Evolutionary conservation across 2,797 vertebrate genomes (phyloP).

Genomic region (Urocyon cinereoargenteus): DNA sequence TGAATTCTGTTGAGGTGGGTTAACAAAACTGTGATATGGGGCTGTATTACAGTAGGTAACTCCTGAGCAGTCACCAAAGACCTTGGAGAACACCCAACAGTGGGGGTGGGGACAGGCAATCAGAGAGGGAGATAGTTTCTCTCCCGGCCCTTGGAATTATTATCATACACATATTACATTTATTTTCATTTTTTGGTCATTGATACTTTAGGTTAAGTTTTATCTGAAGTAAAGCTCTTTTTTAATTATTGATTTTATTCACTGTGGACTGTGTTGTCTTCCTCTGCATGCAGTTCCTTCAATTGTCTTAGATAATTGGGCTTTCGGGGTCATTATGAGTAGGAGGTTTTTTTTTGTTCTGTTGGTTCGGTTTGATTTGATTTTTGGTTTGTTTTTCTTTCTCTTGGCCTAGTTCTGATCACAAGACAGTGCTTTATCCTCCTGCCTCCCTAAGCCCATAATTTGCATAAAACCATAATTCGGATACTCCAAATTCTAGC

Average conservation of each 20-base stretch:
- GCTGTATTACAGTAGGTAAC: not conserved
- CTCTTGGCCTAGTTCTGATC: not conserved
- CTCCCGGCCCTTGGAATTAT: not conserved
- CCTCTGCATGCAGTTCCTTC: not conserved
- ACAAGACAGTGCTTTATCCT: not conserved
- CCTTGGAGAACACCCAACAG: no score
- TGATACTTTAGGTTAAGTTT: not conserved
- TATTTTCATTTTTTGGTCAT: not conserved
- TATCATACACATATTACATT: not conserved
- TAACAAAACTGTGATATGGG: not conserved
- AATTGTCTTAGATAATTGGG: not conserved
- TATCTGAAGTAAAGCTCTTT: not conserved
- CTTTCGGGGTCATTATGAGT: not conserved
- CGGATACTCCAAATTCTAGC: not conserved
- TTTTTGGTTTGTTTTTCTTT: constrained; percentile 8
- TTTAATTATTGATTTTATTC: not conserved
- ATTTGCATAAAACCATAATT: not conserved
- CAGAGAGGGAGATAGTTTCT: not conserved
- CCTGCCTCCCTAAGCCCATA: not conserved
- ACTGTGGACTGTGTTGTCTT: not conserved
- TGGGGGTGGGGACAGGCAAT: not conserved
- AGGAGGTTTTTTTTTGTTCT: not conserved
- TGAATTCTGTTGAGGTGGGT: not conserved
- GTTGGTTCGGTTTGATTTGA: not conserved
- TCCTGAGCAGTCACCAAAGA: not conserved